Conservation (phyloP, 2,113 vertebrate species). For the Phalacrocorax brasilianus region DNA sequence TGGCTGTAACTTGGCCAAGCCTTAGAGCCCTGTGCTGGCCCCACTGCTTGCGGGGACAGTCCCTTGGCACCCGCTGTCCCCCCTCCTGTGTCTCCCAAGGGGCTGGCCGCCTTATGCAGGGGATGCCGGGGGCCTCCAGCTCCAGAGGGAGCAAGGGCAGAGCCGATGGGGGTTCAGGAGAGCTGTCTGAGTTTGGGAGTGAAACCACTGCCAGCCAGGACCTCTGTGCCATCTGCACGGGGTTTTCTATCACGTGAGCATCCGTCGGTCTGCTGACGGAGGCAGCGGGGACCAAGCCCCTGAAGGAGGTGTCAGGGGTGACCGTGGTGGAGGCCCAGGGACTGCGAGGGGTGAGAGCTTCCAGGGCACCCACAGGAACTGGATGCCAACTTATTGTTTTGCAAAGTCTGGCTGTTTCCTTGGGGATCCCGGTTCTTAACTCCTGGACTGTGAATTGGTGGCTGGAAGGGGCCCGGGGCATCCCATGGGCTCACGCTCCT, state of each 20-base stretch:
- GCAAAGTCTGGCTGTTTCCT: not conserved
- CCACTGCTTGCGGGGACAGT: not conserved
- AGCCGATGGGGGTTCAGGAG: not conserved
- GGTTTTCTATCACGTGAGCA: not conserved
- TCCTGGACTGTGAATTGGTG: rapidly evolving
- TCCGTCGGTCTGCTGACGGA: not conserved
- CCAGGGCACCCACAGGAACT: not conserved
- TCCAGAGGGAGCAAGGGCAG: not conserved
- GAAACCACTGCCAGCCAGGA: not conserved
- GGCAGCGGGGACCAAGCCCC: not conserved
- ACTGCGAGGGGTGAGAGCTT: not conserved
- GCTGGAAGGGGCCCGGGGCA: not conserved
- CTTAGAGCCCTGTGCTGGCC: not conserved
- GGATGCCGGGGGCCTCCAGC: not conserved
- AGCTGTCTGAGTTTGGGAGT: not conserved
- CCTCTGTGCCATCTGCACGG: not conserved
- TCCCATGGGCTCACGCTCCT: rapidly evolving
- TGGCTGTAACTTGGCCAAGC: not conserved
- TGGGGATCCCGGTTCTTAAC: not conserved
- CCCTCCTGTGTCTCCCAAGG: not conserved
- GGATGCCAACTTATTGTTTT: not conserved
- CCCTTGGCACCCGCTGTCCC: not conserved
- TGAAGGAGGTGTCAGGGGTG: not conserved
- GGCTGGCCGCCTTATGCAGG: not conserved
- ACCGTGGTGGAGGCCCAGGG: rapidly evolving